Conservation (phyloP, 1,140 invertebrate genomes). For the Nasonia giraulti region DNA sequence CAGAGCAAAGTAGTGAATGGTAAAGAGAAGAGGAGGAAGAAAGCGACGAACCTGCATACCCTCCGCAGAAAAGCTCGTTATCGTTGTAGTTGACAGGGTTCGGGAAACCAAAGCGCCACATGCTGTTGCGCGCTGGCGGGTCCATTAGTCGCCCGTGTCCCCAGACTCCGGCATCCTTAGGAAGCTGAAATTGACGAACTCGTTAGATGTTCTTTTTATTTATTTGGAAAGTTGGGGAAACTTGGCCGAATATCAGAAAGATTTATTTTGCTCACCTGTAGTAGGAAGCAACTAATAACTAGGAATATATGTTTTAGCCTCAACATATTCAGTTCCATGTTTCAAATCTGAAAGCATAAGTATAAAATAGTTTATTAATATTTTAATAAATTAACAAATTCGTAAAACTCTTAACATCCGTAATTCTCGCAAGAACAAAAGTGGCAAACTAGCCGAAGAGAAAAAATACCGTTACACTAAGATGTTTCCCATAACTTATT, state of each 20-base stretch:
- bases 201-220: background rate
- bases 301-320: background rate
- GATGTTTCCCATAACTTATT: background rate
- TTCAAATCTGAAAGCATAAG: background rate
- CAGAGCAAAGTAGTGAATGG: no score
- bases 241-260: background rate
- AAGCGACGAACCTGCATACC: slow-evolving; percentile 83
- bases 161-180: slow-evolving; percentile 46
- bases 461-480: no score
- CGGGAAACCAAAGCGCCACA: slow-evolving; percentile 95
- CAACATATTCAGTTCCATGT: background rate
- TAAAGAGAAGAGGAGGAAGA: background rate
- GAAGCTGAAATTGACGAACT: background rate
- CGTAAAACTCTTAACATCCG: background rate
- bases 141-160: slow-evolving; percentile 91
- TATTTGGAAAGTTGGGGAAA: background rate
- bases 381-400: background rate
- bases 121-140: slow-evolving; percentile 91
- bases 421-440: background rate
- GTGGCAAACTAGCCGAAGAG: no score
- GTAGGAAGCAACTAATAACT: background rate
- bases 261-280: background rate
- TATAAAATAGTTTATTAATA: background rate
- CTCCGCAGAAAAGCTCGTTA: slow-evolving; percentile 89
- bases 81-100: slow-evolving; percentile 97